Base-by-base conservation (phyloP, 1,140 invertebrate genomes). In the Cotesia glomerata region DNA sequence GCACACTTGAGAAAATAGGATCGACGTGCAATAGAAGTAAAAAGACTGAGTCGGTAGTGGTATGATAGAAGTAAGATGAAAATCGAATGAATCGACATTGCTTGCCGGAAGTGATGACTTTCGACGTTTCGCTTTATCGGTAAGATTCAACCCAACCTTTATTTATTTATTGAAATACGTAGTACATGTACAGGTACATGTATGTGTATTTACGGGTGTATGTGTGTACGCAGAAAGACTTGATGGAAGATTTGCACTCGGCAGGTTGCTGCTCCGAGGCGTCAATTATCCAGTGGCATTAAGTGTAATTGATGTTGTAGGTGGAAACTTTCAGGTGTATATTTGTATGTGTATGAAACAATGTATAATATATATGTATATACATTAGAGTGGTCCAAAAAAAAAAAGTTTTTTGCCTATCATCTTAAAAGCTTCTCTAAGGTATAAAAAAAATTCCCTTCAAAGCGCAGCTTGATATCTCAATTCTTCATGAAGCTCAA, bases 271-370 rank as follows among this genome's bases (percentile, higher is more conserved):
- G 63, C 63, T 65, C 9, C 68, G 56, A 69, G 68, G 68, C 68
- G 68, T 69, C 68, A 69, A 69, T 69, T 69, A 69, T 69, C 68
- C 68, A 35, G 68, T 69, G 51, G 68, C 68, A 51, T 69, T 69
- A 69, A 39, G 34, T 34, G 68, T 69, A 69, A 69, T 69, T 69
- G 56, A 69, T 69, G 68, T 51, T 61, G 56, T 36, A 58, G 68
- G 58, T 58, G 68, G 68, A 49, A 62, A 65, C 39, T 16, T 0
- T n/a, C 63, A 18, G 32, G 56, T 58, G 26, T 16, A 7, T 58
- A 18, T 18, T 26, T 54, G 5, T 54, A 54, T 54, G 52, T 54
- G n/a, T 54, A 1, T 54, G 52, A 18, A 54, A 14, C 13, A 54
- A 13, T 18, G 16, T 54, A n/a, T n/a, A n/a, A n/a, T n/a, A n/a